Percentiles rank a stretch among this genome's conserved stretches.
Evolutionary conservation across 2,888 invertebrate genomes (phyloP).

Genomic region (Anoncus sp.): DNA sequence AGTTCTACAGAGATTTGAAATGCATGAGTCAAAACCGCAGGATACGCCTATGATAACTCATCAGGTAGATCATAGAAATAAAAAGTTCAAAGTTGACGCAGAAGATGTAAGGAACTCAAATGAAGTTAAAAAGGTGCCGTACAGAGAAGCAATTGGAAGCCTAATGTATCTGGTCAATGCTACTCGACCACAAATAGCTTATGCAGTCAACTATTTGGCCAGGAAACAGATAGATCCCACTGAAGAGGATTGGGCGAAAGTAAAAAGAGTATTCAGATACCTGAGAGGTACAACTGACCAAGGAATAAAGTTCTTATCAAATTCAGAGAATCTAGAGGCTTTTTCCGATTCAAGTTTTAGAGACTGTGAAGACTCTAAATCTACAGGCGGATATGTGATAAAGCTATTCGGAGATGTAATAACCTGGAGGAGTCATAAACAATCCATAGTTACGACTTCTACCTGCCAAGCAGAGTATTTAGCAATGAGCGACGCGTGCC

Average conservation of each 20-base stretch:
- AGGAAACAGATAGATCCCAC: slow-evolving; percentile 52
- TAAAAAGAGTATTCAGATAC: slow-evolving; percentile 61
- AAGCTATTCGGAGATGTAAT: slow-evolving; percentile 59
- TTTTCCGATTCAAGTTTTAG: slow-evolving; percentile 56
- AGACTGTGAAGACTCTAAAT: slow-evolving; percentile 60
- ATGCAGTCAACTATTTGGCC: slow-evolving; percentile 41
- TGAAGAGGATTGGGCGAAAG: slow-evolving; percentile 58
- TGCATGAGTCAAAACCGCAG: too few species aligned
- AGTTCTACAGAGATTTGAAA: too few species aligned
- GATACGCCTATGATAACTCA: too few species aligned
- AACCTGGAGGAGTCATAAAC: slow-evolving; percentile 65
- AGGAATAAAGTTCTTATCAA: slow-evolving; percentile 32
- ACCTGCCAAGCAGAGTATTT: slow-evolving; percentile 43
- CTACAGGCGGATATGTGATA: slow-evolving; percentile 41
- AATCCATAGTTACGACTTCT: slow-evolving; percentile 50
- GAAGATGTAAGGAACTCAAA: too few species aligned
- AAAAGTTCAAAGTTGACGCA: too few species aligned
- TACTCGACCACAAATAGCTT: slow-evolving; percentile 47
- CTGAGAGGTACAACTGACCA: slow-evolving; percentile 49
- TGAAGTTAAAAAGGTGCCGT: slow-evolving; percentile 39
- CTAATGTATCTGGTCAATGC: slow-evolving; percentile 63
- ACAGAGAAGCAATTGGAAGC: slow-evolving; percentile 66
- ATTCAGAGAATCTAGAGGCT: slow-evolving; percentile 34
- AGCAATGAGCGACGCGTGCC: slow-evolving; percentile 61
- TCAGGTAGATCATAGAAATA: too few species aligned